These are phyloP conservation scores for Sinocyclocheilus rhinocerous DNA, from an alignment of 2,113 vertebrate species.

Conservation along the genomic window DNA sequence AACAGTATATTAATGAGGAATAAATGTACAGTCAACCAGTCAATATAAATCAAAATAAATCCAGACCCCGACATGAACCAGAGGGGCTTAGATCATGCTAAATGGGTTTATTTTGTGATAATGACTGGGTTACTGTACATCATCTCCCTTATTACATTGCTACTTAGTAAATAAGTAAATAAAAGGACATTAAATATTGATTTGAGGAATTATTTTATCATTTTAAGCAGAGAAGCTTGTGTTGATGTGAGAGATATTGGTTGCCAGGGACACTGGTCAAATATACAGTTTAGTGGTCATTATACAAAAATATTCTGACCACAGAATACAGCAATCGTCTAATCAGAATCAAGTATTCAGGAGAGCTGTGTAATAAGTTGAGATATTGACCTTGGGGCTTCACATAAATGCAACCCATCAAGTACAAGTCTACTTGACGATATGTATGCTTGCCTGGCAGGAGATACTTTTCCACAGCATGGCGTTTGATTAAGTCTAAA, in stretches of 20 bases:
- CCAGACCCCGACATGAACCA: background rate
- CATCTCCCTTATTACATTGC: too few relatives aligned
- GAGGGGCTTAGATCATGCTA: background rate
- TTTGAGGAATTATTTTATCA: background rate
- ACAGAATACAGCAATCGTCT: background rate
- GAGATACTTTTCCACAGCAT: constrained; percentile 35
- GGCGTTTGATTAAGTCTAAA: constrained; percentile 37
- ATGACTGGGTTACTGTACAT: background rate
- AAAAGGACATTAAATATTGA: background rate
- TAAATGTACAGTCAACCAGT: background rate
- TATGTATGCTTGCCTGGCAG: background rate
- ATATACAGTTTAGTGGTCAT: background rate
- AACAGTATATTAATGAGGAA: background rate
- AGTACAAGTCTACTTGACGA: background rate
- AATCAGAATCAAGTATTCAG: background rate
- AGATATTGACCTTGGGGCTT: constrained; percentile 13
- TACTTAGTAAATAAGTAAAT: background rate
- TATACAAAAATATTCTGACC: background rate
- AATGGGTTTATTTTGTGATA: background rate
- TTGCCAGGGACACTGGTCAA: background rate
- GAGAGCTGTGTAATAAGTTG: background rate
- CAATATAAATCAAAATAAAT: background rate
- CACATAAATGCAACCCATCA: constrained; percentile 9
- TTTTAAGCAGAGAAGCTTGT: background rate
- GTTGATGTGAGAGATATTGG: background rate